phyloP scores from a whole-genome alignment of 2,797 vertebrate species.

The Malacoctenus gilli region DNA sequence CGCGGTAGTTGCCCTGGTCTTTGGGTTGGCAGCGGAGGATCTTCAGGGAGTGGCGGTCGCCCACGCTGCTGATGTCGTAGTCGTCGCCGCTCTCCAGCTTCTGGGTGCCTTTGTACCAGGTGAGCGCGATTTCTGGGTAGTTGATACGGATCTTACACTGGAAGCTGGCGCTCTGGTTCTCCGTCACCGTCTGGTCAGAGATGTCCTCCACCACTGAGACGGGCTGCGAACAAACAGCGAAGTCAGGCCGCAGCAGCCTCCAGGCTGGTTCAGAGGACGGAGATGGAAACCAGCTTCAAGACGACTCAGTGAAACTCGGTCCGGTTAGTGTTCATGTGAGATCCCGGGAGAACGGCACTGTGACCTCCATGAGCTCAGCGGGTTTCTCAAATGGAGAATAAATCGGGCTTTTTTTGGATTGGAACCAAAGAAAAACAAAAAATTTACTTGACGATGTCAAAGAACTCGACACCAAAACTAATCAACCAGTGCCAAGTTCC shows the following conservation, averaged over 20 bases:
- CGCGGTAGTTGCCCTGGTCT: conserved; percentile 93
- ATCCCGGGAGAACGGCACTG: too few species aligned
- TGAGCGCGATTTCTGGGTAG: conserved; percentile 95
- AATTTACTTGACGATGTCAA: too few species aligned
- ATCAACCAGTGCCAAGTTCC: too few species aligned
- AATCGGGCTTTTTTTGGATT: too few species aligned
- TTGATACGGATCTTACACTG: conserved; percentile 94
- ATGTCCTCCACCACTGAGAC: conserved; percentile 91
- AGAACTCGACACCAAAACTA: too few species aligned
- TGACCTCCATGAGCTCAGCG: too few species aligned
- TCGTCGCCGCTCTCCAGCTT: conserved; percentile 89
- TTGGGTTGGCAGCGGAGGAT: conserved; percentile 87
- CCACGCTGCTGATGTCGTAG: conserved; percentile 88
- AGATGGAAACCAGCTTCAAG: too few species aligned
- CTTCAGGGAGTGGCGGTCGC: conserved; percentile 87
- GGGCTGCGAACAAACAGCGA: conserved; percentile 80
- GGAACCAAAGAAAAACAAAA: too few species aligned
- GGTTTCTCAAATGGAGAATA: too few species aligned
- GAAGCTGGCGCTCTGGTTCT: conserved; percentile 87
- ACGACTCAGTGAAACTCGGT: too few species aligned
- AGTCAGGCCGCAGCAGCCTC: background rate
- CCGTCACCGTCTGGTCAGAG: conserved; percentile 84
- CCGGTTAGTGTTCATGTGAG: too few species aligned
- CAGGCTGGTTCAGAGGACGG: background rate
- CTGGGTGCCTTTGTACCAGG: conserved; percentile 97